Evolutionary conservation across 2,888 invertebrate genomes (phyloP).

Genomic region (Allolobophora icterica): DNA sequence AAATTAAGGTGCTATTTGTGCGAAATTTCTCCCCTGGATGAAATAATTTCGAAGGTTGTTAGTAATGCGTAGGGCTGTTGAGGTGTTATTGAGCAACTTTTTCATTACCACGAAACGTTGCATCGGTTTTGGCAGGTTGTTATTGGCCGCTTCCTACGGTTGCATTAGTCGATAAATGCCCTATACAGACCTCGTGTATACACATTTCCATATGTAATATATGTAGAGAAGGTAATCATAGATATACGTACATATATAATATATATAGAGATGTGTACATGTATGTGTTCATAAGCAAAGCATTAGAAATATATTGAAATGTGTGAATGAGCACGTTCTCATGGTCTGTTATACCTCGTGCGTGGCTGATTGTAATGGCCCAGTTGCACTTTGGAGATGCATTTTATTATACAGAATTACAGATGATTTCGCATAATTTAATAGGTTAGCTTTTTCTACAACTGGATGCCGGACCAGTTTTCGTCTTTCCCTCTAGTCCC

Average conservation of each 20-base stretch:
- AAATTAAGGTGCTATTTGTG: slow-evolving; percentile 8
- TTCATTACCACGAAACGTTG: slow-evolving; percentile 4
- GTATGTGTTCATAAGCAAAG: not conserved
- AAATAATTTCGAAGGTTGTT: not conserved
- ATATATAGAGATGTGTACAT: not conserved
- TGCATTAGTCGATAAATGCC: not conserved
- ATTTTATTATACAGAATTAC: slow-evolving; percentile 6
- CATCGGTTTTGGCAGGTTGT: not conserved
- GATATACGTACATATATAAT: no score
- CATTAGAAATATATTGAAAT: slow-evolving; percentile 10
- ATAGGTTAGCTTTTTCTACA: not conserved
- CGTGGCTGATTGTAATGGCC: not conserved
- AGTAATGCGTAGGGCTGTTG: not conserved
- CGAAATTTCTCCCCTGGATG: not conserved
- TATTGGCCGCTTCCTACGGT: not conserved
- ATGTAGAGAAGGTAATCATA: not conserved
- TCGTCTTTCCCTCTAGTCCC: not conserved
- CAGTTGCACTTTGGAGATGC: not conserved
- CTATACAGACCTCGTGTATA: not conserved
- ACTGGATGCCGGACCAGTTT: not conserved
- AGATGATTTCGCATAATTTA: not conserved
- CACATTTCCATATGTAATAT: not conserved
- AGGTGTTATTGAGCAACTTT: slow-evolving; percentile 6
- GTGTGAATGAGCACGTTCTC: not conserved
- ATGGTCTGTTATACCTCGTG: not conserved